Evolutionary conservation across 2,797 vertebrate genomes (phyloP).

Genomic region (Erpetoichthys calabaricus): DNA sequence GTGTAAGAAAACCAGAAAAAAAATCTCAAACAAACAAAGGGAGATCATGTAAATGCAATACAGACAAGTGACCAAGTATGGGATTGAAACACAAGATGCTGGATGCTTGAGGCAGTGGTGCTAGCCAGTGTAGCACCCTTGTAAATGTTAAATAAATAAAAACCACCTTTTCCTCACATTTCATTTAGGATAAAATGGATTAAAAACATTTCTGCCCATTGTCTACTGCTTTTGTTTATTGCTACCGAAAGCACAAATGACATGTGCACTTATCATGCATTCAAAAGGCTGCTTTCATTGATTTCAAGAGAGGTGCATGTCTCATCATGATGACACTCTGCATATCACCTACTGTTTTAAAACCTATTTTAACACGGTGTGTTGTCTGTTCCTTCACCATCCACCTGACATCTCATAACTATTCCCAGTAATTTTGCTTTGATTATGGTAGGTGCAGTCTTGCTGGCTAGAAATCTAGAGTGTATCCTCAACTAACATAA

Average conservation of each 20-base stretch:
- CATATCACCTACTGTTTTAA: slow-evolving; percentile 20
- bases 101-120: slow-evolving; percentile 8
- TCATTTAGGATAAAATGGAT: too few species aligned
- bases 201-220: too few species aligned
- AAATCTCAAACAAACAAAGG: too few species aligned
- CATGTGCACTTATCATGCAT: slow-evolving; percentile 16
- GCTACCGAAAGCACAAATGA: too few species aligned
- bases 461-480: slow-evolving; percentile 29
- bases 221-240: too few species aligned
- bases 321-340: slow-evolving; percentile 24
- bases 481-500: slow-evolving; percentile 63
- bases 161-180: background rate
- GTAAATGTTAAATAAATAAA: slow-evolving; percentile 14
- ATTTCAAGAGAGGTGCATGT: slow-evolving; percentile 23
- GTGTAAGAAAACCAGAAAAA: too few species aligned
- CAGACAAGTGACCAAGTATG: too few species aligned
- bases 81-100: background rate
- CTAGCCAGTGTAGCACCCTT: slow-evolving; percentile 10
- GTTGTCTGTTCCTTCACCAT: slow-evolving; percentile 29
- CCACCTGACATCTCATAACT: slow-evolving; percentile 41
- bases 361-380: slow-evolving; percentile 28
- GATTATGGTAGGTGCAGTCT: slow-evolving; percentile 48
- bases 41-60: too few species aligned
- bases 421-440: slow-evolving; percentile 39
- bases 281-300: slow-evolving; percentile 23